Conservation (phyloP, 2,888 invertebrate species). For the Anthophora plumipes region DNA sequence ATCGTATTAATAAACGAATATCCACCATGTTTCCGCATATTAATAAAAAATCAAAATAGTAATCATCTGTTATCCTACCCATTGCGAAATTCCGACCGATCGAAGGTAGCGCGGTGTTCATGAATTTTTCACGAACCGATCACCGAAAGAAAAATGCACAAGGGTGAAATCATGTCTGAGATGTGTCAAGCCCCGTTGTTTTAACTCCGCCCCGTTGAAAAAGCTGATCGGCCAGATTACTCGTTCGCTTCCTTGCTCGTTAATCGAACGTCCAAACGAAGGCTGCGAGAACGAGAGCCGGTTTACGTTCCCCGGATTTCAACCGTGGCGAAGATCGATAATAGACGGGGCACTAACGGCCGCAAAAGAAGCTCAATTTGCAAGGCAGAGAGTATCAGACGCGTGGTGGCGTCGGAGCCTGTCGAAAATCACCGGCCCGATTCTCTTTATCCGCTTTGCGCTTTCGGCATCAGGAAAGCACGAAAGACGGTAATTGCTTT, state of each 20-base stretch:
- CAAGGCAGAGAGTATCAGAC: constrained; percentile 16
- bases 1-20: no score
- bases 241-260: background rate
- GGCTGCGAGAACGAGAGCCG: background rate
- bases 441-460: constrained; percentile 65
- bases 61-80: no score
- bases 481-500: constrained; percentile 73
- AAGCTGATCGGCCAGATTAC: background rate
- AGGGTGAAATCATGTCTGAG: no score
- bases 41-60: no score
- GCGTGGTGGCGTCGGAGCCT: constrained; percentile 1
- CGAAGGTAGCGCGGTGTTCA: no score
- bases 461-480: constrained; percentile 45
- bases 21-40: no score
- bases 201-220: background rate
- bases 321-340: constrained; percentile 32
- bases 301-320: background rate
- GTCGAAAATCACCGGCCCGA: constrained; percentile 55
- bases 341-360: constrained; percentile 1
- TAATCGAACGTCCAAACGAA: background rate
- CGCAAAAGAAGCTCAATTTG: constrained; percentile 31
- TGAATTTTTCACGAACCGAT: no score
- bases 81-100: no score
- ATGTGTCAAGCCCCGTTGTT: background rate
- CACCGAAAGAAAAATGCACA: no score